Conservation (phyloP, 2,797 vertebrate genomes). For the Myiothlypis coronata region DNA sequence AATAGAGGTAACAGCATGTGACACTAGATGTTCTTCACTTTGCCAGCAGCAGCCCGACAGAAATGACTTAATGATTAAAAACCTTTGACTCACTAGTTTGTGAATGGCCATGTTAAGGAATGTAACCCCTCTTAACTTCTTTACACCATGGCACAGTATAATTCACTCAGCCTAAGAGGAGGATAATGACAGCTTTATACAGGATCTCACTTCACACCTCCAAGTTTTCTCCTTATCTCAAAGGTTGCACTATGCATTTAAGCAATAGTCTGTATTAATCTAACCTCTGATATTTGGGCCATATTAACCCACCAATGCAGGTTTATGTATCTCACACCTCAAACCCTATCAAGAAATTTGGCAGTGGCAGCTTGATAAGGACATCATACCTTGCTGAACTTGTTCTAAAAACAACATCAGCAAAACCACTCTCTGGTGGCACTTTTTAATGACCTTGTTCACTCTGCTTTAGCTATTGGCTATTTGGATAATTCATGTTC, state of each 20-base stretch:
- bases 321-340: conserved; percentile 80
- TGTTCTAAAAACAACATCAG: conserved; percentile 78
- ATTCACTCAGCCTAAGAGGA: conserved; percentile 64
- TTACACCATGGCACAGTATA: conserved; percentile 56
- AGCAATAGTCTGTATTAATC: conserved; percentile 70
- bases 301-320: conserved; percentile 58
- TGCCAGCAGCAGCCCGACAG: background rate
- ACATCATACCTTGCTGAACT: conserved; percentile 54
- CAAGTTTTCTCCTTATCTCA: conserved; percentile 68
- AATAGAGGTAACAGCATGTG: background rate
- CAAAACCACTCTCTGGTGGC: conserved; percentile 35
- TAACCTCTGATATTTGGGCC: conserved; percentile 66
- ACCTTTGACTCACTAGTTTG: background rate
- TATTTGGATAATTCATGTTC: background rate
- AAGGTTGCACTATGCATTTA: conserved; percentile 69
- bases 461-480: background rate
- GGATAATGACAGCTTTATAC: conserved; percentile 67
- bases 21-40: background rate
- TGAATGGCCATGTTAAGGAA: conserved; percentile 65
- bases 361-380: conserved; percentile 70
- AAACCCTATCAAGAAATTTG: conserved; percentile 71
- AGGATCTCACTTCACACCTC: conserved; percentile 76
- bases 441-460: conserved; percentile 67
- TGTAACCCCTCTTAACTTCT: conserved; percentile 71
- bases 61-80: conserved; percentile 25